Evolutionary conservation across 1,140 invertebrate species (phyloP), one percentile per base, ranked within the genome.

Genomic region (Zophobas atratus): DNA sequence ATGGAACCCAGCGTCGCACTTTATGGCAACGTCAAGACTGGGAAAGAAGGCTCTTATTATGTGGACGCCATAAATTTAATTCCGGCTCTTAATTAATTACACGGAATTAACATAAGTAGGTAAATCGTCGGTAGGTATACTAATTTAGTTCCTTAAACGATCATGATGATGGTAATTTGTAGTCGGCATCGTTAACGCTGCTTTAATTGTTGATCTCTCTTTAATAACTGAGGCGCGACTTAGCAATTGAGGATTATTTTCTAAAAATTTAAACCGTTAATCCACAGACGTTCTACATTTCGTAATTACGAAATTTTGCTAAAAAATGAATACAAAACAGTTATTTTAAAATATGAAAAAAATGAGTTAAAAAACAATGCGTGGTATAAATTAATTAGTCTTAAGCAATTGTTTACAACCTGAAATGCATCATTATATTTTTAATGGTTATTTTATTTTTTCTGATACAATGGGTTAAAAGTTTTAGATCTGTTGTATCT

Each of bases 101-200:
- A 36, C 33, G 34, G 56, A 67, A 67, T 67, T 67, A 67, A 67
- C 60, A 67, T 67, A 67, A 67, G 60, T 67, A 67, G 60, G 60
- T 67, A 67, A 67, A 43, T 67, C 60, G 60, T 57, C 34, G 34
- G 49, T 51, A 51, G 49, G 49, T 51, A 51, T 51, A 67, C 60
- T 67, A 67, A 67, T 67, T 67, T 67, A 67, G 60, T 67, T 67
- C 60, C 60, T 67, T 67, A 67, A 67, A 67, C 60, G 60, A 41
- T 20, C n/a, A 41, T 32, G 60, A 67, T 67, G 60, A 43, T 67
- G 39, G 60, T 67, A 67, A 67, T 67, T 67, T 67, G 60, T 67
- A 67, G 60, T 43, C 8, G 39, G 60, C 38, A 41, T 67, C 60
- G 39, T 67, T 67, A 67, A 43, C 38, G 57, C 38, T 32, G 57